These are phyloP conservation scores for Drosophila orena DNA, from an alignment of 1,140 invertebrate genomes.

Conservation along the genomic window DNA sequence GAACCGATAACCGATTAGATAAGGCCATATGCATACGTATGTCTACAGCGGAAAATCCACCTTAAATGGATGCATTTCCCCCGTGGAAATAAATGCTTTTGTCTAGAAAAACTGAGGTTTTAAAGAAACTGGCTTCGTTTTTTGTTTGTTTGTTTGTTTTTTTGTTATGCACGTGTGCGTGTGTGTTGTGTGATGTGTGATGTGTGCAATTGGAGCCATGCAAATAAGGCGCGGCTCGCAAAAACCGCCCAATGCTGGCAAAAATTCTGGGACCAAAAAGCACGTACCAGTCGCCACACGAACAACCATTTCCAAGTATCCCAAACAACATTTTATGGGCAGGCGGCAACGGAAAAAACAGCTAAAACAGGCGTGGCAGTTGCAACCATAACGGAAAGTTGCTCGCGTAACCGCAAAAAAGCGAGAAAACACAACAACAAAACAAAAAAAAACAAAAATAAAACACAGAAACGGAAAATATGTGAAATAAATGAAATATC, in stretches of 20 bases:
- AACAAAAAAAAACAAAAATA: neutral
- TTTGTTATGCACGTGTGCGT: neutral
- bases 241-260: constrained; percentile 25
- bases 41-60: neutral
- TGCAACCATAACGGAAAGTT: constrained; percentile 51
- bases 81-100: constrained; percentile 19
- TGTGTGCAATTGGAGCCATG: constrained; percentile 25
- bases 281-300: constrained; percentile 29
- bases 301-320: constrained; percentile 35
- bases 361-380: constrained; percentile 40
- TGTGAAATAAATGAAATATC: constrained; percentile 41
- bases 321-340: constrained; percentile 34
- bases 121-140: neutral
- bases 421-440: neutral
- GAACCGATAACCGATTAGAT: constrained; percentile 44
- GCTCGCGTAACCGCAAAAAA: constrained; percentile 47
- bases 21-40: constrained; percentile 22
- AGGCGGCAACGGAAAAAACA: constrained; percentile 17
- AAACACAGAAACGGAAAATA: constrained; percentile 22
- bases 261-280: constrained; percentile 45
- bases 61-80: constrained; percentile 22
- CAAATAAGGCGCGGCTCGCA: constrained; percentile 39
- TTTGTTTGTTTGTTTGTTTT: neutral
- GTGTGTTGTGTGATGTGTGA: neutral
- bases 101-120: constrained; percentile 8